Base-by-base conservation (phyloP, 2,797 vertebrate species). In the Australoheros facetus region DNA sequence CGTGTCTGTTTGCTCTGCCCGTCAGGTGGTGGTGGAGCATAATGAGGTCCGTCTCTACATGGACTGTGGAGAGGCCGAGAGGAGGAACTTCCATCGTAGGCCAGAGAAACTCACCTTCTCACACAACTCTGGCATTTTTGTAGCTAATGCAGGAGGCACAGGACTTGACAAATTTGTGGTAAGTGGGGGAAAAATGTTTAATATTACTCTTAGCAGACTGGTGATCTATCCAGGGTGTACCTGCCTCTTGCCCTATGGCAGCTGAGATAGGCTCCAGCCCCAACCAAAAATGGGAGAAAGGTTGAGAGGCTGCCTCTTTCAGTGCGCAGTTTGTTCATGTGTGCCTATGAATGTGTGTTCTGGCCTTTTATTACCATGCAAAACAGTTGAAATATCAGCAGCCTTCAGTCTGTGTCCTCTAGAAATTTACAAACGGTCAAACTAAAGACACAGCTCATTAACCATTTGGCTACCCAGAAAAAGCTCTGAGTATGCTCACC, bases 11-110 rank as follows among this genome's bases (percentile, higher is more conserved):
- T 72, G 21, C 6, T 79, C 9, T 48, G 9, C 26, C 51, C 14
- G 2, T 17, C 72, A 95, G 94, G 75, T 95, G 91, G 92, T 91
- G 13, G 85, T 98, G 80, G 95, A 97, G 87, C 95, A 89, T 0
- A 82, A 94, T 2, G 90, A 96, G 78, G 92, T 95, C 57, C 94
- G 93, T 84, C 95, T 98, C 75, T 95, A 97, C 80, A 83, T 97
- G 95, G 96, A 97, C 86, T 98, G 97, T 1, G 97, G 97, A 57
- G 96, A 97, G 32, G 95, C 96, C 2, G 92, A 96, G 82, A 95
- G 80, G 14, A 39, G 89, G 2, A 78, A 66, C 37, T 96, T 98
- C 87, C 94, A 86, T 51, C 94, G 97, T 19, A 92, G 93, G 45
- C 11, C 91, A 13, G 85, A 0, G 21, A 80, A 91, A 56, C 91